These are phyloP conservation scores for Saxidomus purpurata DNA, from an alignment of 1,140 invertebrate species.

Conservation along the genomic window DNA sequence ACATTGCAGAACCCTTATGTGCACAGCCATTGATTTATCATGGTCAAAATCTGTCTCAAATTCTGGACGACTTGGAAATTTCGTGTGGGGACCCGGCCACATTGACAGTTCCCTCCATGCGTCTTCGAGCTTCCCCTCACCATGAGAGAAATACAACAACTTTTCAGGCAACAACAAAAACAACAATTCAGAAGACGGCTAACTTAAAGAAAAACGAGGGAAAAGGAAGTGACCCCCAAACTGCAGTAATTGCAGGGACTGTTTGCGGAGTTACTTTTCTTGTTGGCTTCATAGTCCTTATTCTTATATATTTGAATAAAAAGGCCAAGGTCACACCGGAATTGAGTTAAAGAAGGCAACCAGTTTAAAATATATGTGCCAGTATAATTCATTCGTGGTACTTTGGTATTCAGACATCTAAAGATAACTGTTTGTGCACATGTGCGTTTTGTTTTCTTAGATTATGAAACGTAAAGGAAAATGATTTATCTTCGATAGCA, in stretches of 20 bases:
- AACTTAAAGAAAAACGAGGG: neutral
- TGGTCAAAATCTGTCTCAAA: constrained; percentile 37
- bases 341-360: no score
- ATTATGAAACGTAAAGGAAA: no score
- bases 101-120: constrained; percentile 22
- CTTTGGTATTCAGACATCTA: no score
- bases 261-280: constrained; percentile 35
- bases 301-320: neutral
- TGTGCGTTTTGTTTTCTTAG: no score
- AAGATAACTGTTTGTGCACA: no score
- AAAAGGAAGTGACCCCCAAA: neutral
- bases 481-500: no score
- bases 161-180: constrained; percentile 50
- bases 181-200: neutral
- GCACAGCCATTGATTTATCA: constrained; percentile 31
- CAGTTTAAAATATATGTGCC: no score
- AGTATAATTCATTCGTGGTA: no score
- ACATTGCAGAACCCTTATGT: constrained; percentile 43
- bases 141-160: constrained; percentile 22
- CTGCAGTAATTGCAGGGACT: constrained; percentile 1
- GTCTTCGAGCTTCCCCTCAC: neutral
- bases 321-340: constrained; percentile 35
- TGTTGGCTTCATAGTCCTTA: neutral
- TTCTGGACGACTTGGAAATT: constrained; percentile 28
- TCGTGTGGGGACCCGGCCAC: neutral